Percentiles rank a stretch among this genome's conserved stretches.
Conservation (phyloP, 1,140 invertebrate species). For the Bemisia tabaci region DNA sequence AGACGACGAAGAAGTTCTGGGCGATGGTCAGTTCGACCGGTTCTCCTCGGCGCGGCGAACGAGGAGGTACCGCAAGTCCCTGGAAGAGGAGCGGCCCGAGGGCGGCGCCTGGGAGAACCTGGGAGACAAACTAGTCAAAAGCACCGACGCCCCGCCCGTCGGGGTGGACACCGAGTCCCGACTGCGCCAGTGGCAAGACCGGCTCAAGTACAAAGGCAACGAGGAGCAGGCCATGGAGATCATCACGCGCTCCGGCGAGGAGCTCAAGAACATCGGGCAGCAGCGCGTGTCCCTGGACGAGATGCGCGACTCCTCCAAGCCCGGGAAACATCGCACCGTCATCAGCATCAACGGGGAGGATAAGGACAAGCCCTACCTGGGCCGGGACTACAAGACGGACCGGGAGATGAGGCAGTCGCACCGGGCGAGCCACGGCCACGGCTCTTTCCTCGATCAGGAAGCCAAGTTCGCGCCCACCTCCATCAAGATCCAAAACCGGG, state of each 20-base stretch:
- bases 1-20: conserved; percentile 23
- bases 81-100: conserved; percentile 35
- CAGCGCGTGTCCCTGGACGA: neutral
- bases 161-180: conserved; percentile 44
- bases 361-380: neutral
- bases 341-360: neutral
- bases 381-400: conserved; percentile 2
- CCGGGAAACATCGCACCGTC: neutral
- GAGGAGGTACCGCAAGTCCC: conserved; percentile 58
- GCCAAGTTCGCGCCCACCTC: conserved; percentile 4
- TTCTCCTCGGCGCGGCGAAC: conserved; percentile 67
- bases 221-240: conserved; percentile 30
- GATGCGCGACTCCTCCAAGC: conserved; percentile 17
- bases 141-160: neutral
- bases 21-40: conserved; percentile 62
- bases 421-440: conserved; percentile 7
- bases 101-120: conserved; percentile 22
- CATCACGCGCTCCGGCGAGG: conserved; percentile 32
- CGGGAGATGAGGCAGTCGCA: conserved; percentile 5
- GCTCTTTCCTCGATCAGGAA: conserved; percentile 8
- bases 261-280: conserved; percentile 30
- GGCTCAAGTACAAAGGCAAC: conserved; percentile 31
- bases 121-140: conserved; percentile 32
- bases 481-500: conserved; percentile 6
- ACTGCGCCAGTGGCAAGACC: conserved; percentile 46